Evolutionary conservation across 2,888 invertebrate genomes (phyloP).

Genomic region (Eilema depressum): DNA sequence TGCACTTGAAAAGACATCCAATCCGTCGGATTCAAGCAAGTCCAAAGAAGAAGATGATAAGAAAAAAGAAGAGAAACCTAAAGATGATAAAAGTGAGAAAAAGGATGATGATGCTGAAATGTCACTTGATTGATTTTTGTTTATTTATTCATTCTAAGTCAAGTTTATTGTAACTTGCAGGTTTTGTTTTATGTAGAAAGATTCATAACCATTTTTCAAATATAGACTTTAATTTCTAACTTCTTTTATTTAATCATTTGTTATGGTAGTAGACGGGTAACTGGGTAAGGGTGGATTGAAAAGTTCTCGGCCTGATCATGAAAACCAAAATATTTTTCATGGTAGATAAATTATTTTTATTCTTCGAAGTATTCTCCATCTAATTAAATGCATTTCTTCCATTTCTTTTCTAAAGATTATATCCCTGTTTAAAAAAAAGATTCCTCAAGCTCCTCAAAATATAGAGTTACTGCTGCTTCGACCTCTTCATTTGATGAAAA

Average conservation of each 20-base stretch:
- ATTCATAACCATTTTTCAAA: conserved; percentile 21
- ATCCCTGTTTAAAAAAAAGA: too few relatives aligned
- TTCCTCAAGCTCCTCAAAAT: too few relatives aligned
- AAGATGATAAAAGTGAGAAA: conserved; percentile 72
- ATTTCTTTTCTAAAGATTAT: too few relatives aligned
- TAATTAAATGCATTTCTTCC: too few relatives aligned
- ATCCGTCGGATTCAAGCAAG: conserved; percentile 64
- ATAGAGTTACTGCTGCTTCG: too few relatives aligned
- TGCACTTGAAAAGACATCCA: conserved; percentile 92
- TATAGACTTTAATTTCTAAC: conserved; percentile 29
- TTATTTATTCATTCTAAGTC: conserved; percentile 16
- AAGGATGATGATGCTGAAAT: conserved; percentile 79
- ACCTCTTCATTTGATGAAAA: too few relatives aligned
- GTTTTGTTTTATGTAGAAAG: conserved; percentile 33
- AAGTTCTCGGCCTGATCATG: too few relatives aligned
- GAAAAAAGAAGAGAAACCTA: conserved; percentile 69
- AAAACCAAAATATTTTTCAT: too few relatives aligned
- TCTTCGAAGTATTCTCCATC: too few relatives aligned
- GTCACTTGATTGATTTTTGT: conserved; percentile 72
- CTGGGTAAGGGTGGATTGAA: too few relatives aligned
- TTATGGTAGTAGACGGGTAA: not conserved
- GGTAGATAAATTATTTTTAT: too few relatives aligned
- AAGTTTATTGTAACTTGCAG: conserved; percentile 19
- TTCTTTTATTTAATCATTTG: conserved; percentile 15
- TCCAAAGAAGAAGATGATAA: conserved; percentile 67